These are phyloP conservation scores for Sylvilagus bachmani DNA, from an alignment of 2,113 vertebrate species.

Conservation along the genomic window DNA sequence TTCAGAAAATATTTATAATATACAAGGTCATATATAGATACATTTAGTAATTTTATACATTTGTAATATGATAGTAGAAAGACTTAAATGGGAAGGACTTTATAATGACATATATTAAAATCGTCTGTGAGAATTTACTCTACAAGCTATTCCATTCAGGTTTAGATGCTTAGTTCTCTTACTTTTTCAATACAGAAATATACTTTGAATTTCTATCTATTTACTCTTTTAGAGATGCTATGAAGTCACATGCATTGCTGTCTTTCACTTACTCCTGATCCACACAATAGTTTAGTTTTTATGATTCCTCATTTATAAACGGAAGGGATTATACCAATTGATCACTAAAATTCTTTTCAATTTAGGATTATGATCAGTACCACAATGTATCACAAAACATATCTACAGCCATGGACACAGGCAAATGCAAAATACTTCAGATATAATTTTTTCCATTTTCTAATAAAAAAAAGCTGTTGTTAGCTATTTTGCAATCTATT, in stretches of 20 bases:
- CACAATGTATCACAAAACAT: not conserved
- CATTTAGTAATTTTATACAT: not conserved
- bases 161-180: not conserved
- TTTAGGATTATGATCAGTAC: not conserved
- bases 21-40: not conserved
- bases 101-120: not conserved
- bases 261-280: not conserved
- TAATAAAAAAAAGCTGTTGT: not conserved
- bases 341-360: not conserved
- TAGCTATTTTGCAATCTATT: slow-evolving; percentile 40
- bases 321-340: not conserved
- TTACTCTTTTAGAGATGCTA: not conserved
- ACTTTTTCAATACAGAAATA: not conserved
- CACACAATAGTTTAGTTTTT: not conserved
- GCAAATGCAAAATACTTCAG: not conserved
- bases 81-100: not conserved
- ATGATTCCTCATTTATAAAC: not conserved
- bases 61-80: not conserved
- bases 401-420: not conserved
- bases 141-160: not conserved
- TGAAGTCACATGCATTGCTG: not conserved
- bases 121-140: not conserved
- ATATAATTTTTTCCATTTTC: slow-evolving; percentile 37
- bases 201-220: not conserved
- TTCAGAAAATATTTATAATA: slow-evolving; percentile 41